phyloP scores from a whole-genome alignment of 1,140 invertebrate genomes.

The Acyrthosiphon pisum region DNA sequence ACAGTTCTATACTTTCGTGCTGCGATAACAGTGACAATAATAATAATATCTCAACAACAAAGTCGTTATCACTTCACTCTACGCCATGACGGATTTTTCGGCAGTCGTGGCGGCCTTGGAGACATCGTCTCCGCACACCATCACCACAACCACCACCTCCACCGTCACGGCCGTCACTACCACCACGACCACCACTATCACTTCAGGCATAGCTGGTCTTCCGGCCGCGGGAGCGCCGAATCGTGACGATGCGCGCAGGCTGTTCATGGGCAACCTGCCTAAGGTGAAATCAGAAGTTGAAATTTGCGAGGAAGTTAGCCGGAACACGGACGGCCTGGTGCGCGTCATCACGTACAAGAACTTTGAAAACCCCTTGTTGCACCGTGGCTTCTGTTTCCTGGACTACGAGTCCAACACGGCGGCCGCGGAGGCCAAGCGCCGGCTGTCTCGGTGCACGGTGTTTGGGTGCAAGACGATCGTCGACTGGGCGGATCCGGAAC shows the following conservation, averaged over 20 bases:
- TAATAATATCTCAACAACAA: background rate
- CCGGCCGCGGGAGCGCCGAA: background rate
- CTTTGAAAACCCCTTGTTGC: background rate
- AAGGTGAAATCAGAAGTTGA: conserved; percentile 32
- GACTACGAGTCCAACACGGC: background rate
- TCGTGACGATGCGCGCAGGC: background rate
- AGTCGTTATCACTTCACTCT: background rate
- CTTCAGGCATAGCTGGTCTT: background rate
- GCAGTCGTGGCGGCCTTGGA: background rate
- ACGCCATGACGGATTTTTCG: background rate
- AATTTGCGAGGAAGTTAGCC: background rate
- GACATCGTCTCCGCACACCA: background rate
- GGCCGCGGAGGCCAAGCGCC: background rate
- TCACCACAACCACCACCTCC: background rate
- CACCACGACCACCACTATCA: background rate
- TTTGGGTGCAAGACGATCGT: conserved; percentile 48
- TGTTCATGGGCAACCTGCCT: conserved; percentile 30
- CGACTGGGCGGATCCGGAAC: conserved; percentile 51
- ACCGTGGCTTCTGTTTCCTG: conserved; percentile 45
- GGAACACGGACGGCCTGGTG: background rate
- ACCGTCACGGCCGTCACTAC: no score
- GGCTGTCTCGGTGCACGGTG: background rate
- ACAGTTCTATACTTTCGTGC: background rate
- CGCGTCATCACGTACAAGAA: conserved; percentile 44
- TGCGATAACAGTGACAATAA: background rate